Percentiles rank a stretch among this genome's conserved stretches.
Conservation (phyloP, 2,797 vertebrate species). For the Lutjanus argentimaculatus region DNA sequence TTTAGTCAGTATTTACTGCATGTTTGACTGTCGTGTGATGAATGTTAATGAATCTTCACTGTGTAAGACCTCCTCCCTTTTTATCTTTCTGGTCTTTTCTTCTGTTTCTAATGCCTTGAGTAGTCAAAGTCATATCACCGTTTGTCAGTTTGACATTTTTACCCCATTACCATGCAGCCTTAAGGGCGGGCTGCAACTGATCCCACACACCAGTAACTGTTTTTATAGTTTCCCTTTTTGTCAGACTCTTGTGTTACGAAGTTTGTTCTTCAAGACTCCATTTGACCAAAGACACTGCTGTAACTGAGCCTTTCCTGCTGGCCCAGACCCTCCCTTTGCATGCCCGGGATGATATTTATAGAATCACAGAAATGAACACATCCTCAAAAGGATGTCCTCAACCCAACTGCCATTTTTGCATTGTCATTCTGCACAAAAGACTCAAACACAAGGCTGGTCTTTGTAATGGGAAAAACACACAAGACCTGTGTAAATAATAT, state of each 20-base stretch:
- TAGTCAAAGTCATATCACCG: conserved; percentile 34
- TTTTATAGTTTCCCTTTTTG: conserved; percentile 29
- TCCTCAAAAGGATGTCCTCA: conserved; percentile 60
- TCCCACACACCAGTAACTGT: conserved; percentile 42
- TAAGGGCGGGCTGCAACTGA: conserved; percentile 30
- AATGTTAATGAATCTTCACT: conserved; percentile 57
- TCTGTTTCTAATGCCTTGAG: conserved; percentile 10
- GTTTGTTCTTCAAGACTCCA: conserved; percentile 47
- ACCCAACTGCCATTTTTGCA: conserved; percentile 43
- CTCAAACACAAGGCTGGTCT: background rate
- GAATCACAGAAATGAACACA: conserved; percentile 61
- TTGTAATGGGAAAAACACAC: conserved; percentile 33
- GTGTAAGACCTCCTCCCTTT: conserved; percentile 20
- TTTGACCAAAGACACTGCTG: conserved; percentile 51
- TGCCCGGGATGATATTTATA: conserved; percentile 71
- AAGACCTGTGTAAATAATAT: background rate
- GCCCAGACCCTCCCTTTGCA: conserved; percentile 31
- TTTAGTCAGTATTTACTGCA: conserved; percentile 47
- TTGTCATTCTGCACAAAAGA: conserved; percentile 55
- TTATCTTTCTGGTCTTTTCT: background rate
- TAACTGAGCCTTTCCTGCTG: conserved; percentile 56
- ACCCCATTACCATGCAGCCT: conserved; percentile 51
- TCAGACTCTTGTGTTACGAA: conserved; percentile 31
- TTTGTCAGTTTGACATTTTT: conserved; percentile 67
- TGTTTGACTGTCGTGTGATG: conserved; percentile 57